Percentiles rank a stretch among this genome's conserved stretches.
These are phyloP conservation scores for Anniella stebbinsi DNA, from an alignment of 2,797 vertebrate genomes.

Conservation along the genomic window DNA sequence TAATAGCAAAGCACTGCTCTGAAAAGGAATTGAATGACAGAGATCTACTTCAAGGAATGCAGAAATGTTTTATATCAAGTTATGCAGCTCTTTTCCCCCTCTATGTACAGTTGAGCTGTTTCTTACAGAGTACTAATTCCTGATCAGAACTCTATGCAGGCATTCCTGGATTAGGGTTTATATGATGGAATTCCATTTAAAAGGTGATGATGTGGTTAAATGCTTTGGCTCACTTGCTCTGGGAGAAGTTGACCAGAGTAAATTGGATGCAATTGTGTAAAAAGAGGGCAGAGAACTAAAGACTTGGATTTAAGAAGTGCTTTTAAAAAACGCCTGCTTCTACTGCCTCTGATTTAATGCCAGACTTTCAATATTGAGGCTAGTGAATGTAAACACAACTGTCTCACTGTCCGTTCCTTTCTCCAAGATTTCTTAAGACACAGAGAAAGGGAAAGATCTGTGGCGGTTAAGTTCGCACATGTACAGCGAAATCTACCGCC, in stretches of 20 bases:
- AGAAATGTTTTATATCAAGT: slow-evolving; percentile 34
- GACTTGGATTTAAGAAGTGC: neutral
- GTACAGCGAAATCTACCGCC: slow-evolving; percentile 25
- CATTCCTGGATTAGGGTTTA: slow-evolving; percentile 64
- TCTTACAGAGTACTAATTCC: slow-evolving; percentile 44
- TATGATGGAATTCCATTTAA: slow-evolving; percentile 62
- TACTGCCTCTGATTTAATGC: slow-evolving; percentile 34
- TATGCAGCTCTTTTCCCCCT: neutral
- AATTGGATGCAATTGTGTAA: slow-evolving; percentile 40
- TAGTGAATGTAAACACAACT: slow-evolving; percentile 16
- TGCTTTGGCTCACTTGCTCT: slow-evolving; percentile 36
- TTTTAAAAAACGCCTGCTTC: slow-evolving; percentile 38
- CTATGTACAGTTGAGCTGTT: slow-evolving; percentile 37
- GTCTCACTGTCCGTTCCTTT: slow-evolving; percentile 29
- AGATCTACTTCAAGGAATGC: slow-evolving; percentile 12
- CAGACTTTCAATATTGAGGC: slow-evolving; percentile 40
- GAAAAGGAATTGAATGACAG: slow-evolving; percentile 14
- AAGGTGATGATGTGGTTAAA: slow-evolving; percentile 65
- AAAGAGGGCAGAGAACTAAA: slow-evolving; percentile 13
- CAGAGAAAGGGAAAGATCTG: neutral
- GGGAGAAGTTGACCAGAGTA: slow-evolving; percentile 35
- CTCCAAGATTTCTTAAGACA: slow-evolving; percentile 7
- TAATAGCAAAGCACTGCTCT: slow-evolving; percentile 10
- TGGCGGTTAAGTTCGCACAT: neutral
- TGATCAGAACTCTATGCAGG: slow-evolving; percentile 59